Conservation (phyloP, 2,888 invertebrate species). For the Alcis repandata region DNA sequence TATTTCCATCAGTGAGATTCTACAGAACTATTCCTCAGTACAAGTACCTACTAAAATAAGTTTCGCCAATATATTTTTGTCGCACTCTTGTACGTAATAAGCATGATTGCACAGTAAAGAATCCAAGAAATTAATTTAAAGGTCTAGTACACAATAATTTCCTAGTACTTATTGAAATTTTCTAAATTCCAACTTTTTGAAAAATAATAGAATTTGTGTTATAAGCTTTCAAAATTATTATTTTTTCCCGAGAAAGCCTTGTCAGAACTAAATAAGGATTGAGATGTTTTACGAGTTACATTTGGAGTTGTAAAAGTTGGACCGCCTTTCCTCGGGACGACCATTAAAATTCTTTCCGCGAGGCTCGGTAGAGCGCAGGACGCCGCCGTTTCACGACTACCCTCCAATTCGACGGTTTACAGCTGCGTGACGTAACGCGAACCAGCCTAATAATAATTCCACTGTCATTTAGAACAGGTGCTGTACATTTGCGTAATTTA, state of each 20-base stretch:
- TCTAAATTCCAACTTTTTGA: background rate
- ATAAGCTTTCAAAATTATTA: constrained; percentile 3
- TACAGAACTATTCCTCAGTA: too few relatives aligned
- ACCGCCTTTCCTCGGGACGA: constrained; percentile 38
- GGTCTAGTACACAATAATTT: too few relatives aligned
- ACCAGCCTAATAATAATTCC: constrained; percentile 51
- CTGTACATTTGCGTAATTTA: constrained; percentile 45
- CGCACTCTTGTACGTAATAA: too few relatives aligned
- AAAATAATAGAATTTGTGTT: constrained; percentile 1
- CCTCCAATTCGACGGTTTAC: constrained; percentile 48
- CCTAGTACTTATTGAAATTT: too few relatives aligned
- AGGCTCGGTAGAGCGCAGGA: constrained; percentile 49
- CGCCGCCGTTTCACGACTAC: constrained; percentile 38
- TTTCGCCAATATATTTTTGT: background rate
- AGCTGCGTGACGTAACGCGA: constrained; percentile 47
- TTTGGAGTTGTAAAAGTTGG: constrained; percentile 46
- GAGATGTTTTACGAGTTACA: constrained; percentile 51
- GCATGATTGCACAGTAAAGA: too few relatives aligned
- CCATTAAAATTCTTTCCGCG: constrained; percentile 64
- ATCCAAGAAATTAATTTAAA: too few relatives aligned
- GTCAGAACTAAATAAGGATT: constrained; percentile 36
- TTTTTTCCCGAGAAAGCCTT: constrained; percentile 20
- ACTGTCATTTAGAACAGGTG: constrained; percentile 49
- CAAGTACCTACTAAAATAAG: background rate
- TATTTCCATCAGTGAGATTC: too few relatives aligned